phyloP scores from a whole-genome alignment of 2,113 vertebrate species.

The Donacobius atricapilla region DNA sequence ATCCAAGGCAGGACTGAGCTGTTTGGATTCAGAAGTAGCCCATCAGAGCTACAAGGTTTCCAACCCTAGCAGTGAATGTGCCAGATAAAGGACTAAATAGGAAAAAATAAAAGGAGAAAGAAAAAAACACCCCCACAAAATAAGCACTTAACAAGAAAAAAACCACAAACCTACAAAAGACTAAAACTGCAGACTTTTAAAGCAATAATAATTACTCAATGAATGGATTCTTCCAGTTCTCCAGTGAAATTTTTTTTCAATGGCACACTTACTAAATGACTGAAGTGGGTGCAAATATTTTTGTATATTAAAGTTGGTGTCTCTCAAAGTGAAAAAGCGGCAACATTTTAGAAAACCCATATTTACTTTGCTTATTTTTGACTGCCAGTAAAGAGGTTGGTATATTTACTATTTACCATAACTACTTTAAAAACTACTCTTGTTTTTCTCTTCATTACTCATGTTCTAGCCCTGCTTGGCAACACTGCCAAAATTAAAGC shows the following conservation, averaged over 20 bases:
- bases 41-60: not conserved
- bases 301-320: not conserved
- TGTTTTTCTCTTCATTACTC: not conserved
- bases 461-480: not conserved
- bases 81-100: not conserved
- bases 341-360: not conserved
- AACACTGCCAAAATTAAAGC: not conserved
- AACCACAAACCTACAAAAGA: not conserved
- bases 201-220: not conserved
- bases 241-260: not conserved
- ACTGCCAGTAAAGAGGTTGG: not conserved
- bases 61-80: fast-evolving
- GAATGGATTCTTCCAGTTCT: not conserved
- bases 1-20: not conserved
- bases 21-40: not conserved
- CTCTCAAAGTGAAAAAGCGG: not conserved
- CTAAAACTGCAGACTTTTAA: not conserved
- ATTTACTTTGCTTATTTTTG: not conserved
- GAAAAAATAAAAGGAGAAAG: not conserved
- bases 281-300: fast-evolving
- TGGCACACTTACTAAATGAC: not conserved
- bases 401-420: not conserved
- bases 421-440: not conserved
- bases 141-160: not conserved
- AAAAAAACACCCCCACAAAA: not conserved